Percentiles rank a stretch among this genome's conserved stretches.
phyloP scores from a whole-genome alignment of 2,113 vertebrate genomes.

The Pelecanus crispus region DNA sequence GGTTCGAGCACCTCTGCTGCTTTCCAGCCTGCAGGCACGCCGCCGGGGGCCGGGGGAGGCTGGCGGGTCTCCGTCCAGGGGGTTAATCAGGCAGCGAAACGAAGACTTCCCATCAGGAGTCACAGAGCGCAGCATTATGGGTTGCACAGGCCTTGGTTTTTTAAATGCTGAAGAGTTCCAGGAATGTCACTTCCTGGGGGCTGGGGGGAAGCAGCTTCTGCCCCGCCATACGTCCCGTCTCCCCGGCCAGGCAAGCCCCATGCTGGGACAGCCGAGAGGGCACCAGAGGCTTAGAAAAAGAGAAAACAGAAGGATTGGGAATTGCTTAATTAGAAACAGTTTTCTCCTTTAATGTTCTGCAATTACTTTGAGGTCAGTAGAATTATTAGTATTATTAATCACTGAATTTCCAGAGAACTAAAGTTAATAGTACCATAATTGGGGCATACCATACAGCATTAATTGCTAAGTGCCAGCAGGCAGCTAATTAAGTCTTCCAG shows the following conservation, averaged over 20 bases:
- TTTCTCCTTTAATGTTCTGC: conserved; percentile 27
- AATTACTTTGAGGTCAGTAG: conserved; percentile 53
- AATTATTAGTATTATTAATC: conserved; percentile 51
- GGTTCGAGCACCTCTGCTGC: not conserved
- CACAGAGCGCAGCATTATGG: not conserved
- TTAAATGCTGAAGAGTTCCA: not conserved
- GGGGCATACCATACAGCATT: not conserved
- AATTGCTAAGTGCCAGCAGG: conserved; percentile 19
- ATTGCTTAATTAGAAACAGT: conserved; percentile 13
- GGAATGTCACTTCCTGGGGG: not conserved
- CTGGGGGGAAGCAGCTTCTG: not conserved
- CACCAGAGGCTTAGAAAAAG: not conserved
- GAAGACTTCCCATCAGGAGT: not conserved
- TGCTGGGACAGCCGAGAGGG: not conserved
- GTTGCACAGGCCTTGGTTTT: not conserved
- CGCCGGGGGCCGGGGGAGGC: not conserved
- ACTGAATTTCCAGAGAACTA: conserved; percentile 24
- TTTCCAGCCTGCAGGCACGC: not conserved
- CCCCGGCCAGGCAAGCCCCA: not conserved
- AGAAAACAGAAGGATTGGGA: conserved; percentile 3
- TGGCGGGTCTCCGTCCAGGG: not conserved
- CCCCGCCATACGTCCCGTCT: rapidly evolving
- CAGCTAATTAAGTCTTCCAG: conserved; percentile 14
- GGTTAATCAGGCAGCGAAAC: not conserved
- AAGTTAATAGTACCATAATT: conserved; percentile 25